Conservation (phyloP, 2,113 vertebrate species). For the Coracopsis vasa region DNA sequence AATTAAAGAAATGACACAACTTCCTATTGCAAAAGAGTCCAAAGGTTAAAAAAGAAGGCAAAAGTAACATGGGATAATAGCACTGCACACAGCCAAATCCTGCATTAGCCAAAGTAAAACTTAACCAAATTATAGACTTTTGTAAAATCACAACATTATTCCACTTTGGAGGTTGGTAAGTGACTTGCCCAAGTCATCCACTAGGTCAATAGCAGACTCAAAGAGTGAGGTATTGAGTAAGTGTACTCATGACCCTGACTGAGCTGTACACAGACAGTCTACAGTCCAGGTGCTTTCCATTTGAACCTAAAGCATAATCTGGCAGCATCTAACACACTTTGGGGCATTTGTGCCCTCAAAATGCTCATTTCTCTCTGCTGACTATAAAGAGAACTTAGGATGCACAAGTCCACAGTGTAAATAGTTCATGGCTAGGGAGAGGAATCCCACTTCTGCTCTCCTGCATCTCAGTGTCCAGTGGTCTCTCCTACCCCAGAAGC, state of each 20-base stretch:
- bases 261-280: neutral
- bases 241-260: neutral
- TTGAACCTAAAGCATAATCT: neutral
- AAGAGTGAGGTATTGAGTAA: neutral
- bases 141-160: neutral
- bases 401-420: neutral
- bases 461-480: neutral
- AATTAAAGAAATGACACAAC: constrained; percentile 30
- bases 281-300: neutral
- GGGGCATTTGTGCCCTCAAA: neutral
- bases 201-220: neutral
- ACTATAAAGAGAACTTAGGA: neutral
- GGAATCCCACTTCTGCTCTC: neutral
- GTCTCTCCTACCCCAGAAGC: neutral
- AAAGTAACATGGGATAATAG: neutral
- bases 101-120: neutral
- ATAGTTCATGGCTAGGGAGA: neutral
- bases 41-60: constrained; percentile 20
- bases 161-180: neutral
- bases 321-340: neutral
- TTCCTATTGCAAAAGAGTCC: constrained; percentile 25
- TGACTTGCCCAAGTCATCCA: neutral
- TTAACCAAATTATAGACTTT: neutral
- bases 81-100: neutral
- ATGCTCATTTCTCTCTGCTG: neutral